Base-by-base conservation (phyloP, 2,888 invertebrate genomes). In the Trachelus iudaicus region DNA sequence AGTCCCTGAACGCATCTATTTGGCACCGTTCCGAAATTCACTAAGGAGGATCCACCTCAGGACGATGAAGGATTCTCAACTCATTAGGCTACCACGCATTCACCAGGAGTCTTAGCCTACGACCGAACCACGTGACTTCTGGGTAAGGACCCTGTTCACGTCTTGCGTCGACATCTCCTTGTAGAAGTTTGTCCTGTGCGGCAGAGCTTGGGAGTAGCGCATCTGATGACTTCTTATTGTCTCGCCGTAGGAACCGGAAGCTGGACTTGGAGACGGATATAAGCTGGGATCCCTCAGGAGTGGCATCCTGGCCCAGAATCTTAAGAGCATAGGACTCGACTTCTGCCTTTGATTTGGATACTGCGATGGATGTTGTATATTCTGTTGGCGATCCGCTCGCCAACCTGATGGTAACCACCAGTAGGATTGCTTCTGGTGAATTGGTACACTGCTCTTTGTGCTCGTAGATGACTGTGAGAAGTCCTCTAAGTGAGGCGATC, bases 221-320 rank as follows among this genome's bases (percentile, higher is more conserved):
- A 13, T 34, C 71, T 34, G 71, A 31, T 31, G 71, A n/a, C 31
- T 71, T 71, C 71, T 31, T 34, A 23, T 73, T n/a, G 6, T 4
- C n/a, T 69, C 75, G 23, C 56, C 56, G 23, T 56, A 56, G 33
- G 71, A 31, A 23, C 13, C 71, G 33, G 71, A 71, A 31, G 71
- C 3, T 34, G 71, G 71, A 56, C 56, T 56, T 56, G 56, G 23
- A 56, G 56, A 56, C 15, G 71, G 30, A n/a, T 74, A 84, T 2
- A 87, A 82, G 77, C 82, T 86, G 0, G 89, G 84, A 71, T 90
- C 90, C 79, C 85, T 84, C 75, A 88, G 69, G 37, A 90, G 81
- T 0, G 90, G 88, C 87, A 90, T 86, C 56, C 86, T 83, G 23
- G 82, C 84, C 90, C 90, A 90, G 75, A 90, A 87, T 75, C 84